Conservation (phyloP, 2,888 invertebrate genomes). For the Pachydiplax longipennis region DNA sequence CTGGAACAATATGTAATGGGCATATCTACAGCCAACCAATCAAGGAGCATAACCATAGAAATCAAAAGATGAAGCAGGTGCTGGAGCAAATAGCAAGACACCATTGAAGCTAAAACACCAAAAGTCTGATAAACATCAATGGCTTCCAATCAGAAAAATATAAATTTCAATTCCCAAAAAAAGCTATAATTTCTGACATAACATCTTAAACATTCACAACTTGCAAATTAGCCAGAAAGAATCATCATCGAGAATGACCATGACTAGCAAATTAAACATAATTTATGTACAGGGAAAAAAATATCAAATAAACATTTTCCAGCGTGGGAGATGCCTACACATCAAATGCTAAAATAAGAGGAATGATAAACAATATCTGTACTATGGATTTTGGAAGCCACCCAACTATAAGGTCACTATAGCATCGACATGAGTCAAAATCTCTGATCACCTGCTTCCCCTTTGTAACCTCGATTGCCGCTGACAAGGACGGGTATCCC, state of each 20-base stretch:
- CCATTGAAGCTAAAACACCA: conserved; percentile 3
- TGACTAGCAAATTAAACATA: background rate
- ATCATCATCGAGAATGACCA: background rate
- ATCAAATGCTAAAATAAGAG: too few species aligned
- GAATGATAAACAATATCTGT: background rate
- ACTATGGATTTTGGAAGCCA: background rate
- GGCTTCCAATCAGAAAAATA: background rate
- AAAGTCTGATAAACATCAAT: background rate
- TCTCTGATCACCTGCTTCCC: conserved; percentile 39
- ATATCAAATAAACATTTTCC: too few species aligned
- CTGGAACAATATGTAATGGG: background rate
- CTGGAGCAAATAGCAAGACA: conserved; percentile 10
- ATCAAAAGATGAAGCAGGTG: conserved; percentile 24
- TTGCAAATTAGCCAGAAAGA: background rate
- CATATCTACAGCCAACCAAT: background rate
- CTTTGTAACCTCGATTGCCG: conserved; percentile 14
- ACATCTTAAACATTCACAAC: too few species aligned
- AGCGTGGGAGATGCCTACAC: too few species aligned
- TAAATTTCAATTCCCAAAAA: background rate
- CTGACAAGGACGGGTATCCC: conserved; percentile 38
- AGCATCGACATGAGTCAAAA: background rate
- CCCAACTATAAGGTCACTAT: background rate
- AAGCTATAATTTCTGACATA: background rate
- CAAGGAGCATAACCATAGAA: background rate
- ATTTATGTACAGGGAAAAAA: background rate